Evolutionary conservation across 1,140 invertebrate genomes (phyloP).

Genomic region (Muscidifurax raptorellus): DNA sequence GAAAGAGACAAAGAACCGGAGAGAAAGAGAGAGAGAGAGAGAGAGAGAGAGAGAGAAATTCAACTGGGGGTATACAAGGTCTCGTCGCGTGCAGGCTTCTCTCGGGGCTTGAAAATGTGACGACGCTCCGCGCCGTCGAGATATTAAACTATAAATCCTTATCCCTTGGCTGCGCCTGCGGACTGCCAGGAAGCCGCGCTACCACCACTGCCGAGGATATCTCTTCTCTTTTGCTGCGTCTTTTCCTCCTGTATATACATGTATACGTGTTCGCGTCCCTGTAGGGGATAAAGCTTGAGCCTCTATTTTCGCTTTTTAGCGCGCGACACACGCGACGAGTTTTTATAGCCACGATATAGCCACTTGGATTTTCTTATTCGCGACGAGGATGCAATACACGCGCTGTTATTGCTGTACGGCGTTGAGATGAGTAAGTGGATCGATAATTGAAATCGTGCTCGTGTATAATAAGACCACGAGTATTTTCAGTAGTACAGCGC

Average conservation of each 20-base stretch:
- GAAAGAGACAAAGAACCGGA: not conserved
- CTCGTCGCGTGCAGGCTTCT: not conserved
- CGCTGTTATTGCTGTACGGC: conserved; percentile 10
- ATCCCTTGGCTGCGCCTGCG: conserved; percentile 60
- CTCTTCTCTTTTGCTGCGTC: not conserved
- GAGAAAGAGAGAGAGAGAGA: not conserved
- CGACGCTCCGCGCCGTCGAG: conserved; percentile 70
- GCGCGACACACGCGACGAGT: not conserved
- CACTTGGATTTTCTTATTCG: conserved; percentile 29
- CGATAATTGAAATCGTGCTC: conserved; percentile 1
- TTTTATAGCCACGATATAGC: not conserved
- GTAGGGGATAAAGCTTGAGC: conserved; percentile 11
- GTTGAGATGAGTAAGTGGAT: not conserved
- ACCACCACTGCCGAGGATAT: conserved; percentile 7
- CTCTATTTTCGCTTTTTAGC: conserved; percentile 14
- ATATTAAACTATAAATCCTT: conserved; percentile 77
- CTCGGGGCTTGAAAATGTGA: conserved; percentile 73
- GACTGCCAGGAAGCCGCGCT: conserved; percentile 11
- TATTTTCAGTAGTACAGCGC: not conserved
- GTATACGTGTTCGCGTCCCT: not conserved
- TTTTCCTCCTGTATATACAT: not conserved
- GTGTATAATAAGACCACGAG: too few relatives aligned
- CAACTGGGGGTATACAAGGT: not conserved
- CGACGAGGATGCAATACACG: not conserved
- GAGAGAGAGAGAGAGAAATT: not conserved